Conservation (phyloP, 2,797 vertebrate genomes). For the Cyclopterus lumpus region DNA sequence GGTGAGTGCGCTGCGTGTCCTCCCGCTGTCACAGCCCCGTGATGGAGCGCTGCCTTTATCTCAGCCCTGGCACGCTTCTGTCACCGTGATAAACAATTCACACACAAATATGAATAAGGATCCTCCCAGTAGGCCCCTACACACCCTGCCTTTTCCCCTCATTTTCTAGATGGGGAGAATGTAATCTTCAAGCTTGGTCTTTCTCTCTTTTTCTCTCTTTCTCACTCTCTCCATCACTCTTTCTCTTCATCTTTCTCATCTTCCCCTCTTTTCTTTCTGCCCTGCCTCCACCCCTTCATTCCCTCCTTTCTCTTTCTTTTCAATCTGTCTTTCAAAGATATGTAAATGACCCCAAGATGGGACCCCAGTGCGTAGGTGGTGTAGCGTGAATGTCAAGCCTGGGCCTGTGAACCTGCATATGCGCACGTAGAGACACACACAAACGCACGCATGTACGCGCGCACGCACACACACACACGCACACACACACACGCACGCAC, state of each 20-base stretch:
- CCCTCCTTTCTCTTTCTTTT: conserved; percentile 81
- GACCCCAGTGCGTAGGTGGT: conserved; percentile 92
- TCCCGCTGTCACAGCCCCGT: conserved; percentile 96
- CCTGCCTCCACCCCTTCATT: conserved; percentile 49
- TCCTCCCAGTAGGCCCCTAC: conserved; percentile 95
- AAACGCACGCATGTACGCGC: neutral
- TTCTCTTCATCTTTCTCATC: conserved; percentile 54
- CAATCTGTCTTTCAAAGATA: conserved; percentile 98
- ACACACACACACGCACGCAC: conserved; percentile 38
- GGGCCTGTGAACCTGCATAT: conserved; percentile 79
- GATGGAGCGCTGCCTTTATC: conserved; percentile 99
- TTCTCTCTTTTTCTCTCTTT: conserved; percentile 60
- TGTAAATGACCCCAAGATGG: conserved; percentile 95
- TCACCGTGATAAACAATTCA: conserved; percentile 99
- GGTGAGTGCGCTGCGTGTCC: conserved; percentile 87
- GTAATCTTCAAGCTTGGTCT: conserved; percentile 92
- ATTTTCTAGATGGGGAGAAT: conserved; percentile 96
- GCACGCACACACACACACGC: conserved; percentile 5
- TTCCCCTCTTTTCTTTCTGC: conserved; percentile 34
- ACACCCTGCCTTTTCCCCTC: conserved; percentile 83
- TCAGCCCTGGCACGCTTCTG: conserved; percentile 98
- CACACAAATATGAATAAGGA: conserved; percentile 99
- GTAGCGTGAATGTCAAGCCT: conserved; percentile 93
- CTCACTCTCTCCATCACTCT: conserved; percentile 51
- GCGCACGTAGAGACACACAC: neutral